phyloP scores from a whole-genome alignment of 2,888 invertebrate genomes.

The Polydrusus pterygomalis region DNA sequence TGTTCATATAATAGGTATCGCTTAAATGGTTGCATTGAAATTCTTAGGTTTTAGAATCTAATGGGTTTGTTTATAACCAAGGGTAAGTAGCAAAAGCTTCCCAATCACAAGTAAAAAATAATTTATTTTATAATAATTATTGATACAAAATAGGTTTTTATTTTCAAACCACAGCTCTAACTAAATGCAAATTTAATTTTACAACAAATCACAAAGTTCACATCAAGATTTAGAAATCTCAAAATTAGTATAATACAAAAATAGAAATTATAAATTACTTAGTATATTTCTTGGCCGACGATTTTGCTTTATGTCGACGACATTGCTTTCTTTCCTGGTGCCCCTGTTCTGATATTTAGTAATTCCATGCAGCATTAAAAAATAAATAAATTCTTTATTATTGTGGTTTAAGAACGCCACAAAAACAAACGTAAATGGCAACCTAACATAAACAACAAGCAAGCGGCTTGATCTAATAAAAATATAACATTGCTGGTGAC shows the following conservation, averaged over 20 bases:
- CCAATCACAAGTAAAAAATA: constrained; percentile 37
- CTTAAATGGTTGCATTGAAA: constrained; percentile 1
- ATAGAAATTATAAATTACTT: background rate
- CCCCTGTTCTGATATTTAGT: constrained; percentile 14
- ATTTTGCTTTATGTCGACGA: constrained; percentile 24
- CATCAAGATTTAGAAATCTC: background rate
- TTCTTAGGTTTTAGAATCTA: background rate
- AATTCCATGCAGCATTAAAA: constrained; percentile 46
- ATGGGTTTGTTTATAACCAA: constrained; percentile 14
- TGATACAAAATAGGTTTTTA: constrained; percentile 38
- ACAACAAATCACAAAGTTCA: constrained; percentile 4
- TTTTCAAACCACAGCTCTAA: constrained; percentile 20
- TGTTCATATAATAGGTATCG: no score
- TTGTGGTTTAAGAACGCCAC: constrained; percentile 5
- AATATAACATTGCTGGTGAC: background rate
- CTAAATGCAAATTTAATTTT: background rate
- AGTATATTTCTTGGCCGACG: constrained; percentile 28
- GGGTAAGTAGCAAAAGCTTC: constrained; percentile 31
- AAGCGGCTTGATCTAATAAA: background rate
- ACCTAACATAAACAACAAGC: constrained; percentile 9
- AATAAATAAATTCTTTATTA: constrained; percentile 17
- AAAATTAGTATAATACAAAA: background rate
- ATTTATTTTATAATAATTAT: constrained; percentile 34
- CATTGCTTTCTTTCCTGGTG: constrained; percentile 7
- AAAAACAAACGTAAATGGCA: constrained; percentile 23